Conservation (phyloP, 1,140 invertebrate species). For the Drosophila teissieri region DNA sequence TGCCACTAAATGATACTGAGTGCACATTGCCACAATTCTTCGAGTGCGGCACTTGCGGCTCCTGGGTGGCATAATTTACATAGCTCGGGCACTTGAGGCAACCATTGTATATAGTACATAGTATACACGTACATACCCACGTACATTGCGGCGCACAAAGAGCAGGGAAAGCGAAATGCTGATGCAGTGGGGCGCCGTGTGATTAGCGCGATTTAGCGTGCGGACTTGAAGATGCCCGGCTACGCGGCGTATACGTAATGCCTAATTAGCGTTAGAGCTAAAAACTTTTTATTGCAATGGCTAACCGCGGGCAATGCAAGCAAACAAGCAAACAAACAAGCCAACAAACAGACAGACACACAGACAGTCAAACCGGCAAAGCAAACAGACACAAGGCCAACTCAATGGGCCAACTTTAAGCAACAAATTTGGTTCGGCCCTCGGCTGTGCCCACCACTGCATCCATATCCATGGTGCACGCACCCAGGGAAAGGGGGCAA, state of each 20-base stretch:
- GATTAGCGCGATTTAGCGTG: conserved; percentile 70
- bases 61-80: conserved; percentile 72
- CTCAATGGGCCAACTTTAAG: conserved; percentile 71
- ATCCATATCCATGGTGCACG: not conserved
- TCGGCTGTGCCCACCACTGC: conserved; percentile 45
- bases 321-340: not conserved
- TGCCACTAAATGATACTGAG: conserved; percentile 71
- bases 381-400: conserved; percentile 43
- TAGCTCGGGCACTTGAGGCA: conserved; percentile 65
- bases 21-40: conserved; percentile 77
- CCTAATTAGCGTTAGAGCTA: conserved; percentile 42
- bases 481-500: not conserved
- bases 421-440: conserved; percentile 74
- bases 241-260: conserved; percentile 43
- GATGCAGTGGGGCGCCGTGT: conserved; percentile 36
- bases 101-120: not conserved
- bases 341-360: no score
- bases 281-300: conserved; percentile 71
- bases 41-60: conserved; percentile 40
- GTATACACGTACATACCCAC: no score
- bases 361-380: conserved; percentile 17
- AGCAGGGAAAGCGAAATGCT: conserved; percentile 1
- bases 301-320: conserved; percentile 64
- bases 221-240: conserved; percentile 48
- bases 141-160: conserved; percentile 32